Percentiles rank a stretch among this genome's conserved stretches.
These are phyloP conservation scores for Dryoscopus gambensis DNA, from an alignment of 2,113 vertebrate species.

Conservation along the genomic window DNA sequence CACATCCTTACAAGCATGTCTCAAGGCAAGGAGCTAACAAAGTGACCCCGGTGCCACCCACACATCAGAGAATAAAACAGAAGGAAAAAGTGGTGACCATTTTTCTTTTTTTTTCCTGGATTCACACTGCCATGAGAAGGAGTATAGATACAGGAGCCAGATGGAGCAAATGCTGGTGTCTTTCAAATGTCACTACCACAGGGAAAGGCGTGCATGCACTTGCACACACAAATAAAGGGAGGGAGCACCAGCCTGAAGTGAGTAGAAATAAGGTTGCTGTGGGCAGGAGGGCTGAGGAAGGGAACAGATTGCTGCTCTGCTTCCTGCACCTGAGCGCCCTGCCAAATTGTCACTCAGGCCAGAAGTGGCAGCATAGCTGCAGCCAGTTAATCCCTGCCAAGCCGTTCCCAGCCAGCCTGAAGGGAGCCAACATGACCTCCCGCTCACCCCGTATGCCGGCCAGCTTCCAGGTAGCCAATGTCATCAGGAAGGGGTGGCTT, in stretches of 20 bases:
- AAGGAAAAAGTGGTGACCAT: background rate
- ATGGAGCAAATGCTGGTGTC: background rate
- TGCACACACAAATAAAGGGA: background rate
- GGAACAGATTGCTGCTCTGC: conserved; percentile 57
- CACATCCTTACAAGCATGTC: background rate
- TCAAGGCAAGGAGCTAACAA: background rate
- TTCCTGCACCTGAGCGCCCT: background rate
- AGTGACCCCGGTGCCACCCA: background rate
- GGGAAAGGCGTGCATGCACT: background rate
- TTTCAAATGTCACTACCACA: background rate
- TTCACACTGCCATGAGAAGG: background rate
- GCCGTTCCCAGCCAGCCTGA: background rate
- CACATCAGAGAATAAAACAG: background rate
- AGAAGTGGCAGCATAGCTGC: conserved; percentile 13
- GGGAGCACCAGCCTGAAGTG: background rate
- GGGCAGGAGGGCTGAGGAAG: background rate
- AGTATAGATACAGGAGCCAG: background rate
- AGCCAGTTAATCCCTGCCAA: conserved; percentile 24
- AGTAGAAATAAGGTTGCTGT: conserved; percentile 7
- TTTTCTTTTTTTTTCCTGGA: background rate
- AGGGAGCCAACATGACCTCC: conserved; percentile 16
- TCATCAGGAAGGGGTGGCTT: background rate
- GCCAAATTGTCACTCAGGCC: conserved; percentile 32
- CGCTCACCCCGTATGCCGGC: background rate
- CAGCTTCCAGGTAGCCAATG: conserved; percentile 9